A percentile compares a stretch with the other conserved stretches of the same genome.
These are phyloP conservation scores for Caretta caretta DNA, from an alignment of 2,113 vertebrate genomes.

Conservation along the genomic window DNA sequence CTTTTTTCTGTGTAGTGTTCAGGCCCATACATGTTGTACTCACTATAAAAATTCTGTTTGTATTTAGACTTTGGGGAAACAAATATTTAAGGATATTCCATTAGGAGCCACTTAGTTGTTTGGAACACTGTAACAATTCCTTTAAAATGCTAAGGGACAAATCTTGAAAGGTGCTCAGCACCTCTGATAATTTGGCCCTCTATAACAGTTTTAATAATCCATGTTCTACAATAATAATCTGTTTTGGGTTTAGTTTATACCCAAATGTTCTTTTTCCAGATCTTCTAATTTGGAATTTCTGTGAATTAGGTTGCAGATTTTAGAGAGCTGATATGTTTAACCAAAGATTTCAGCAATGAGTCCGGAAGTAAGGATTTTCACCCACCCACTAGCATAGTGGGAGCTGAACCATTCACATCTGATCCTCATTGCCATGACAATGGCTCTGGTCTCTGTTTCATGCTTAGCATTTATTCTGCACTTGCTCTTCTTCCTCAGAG, in stretches of 20 bases:
- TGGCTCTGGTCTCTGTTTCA: background rate
- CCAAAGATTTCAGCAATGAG: background rate
- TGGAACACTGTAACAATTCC: background rate
- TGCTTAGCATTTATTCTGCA: constrained; percentile 19
- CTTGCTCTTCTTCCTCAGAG: constrained; percentile 35
- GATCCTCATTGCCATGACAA: constrained; percentile 66
- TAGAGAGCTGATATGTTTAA: background rate
- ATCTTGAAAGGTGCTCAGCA: background rate
- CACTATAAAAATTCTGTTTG: background rate
- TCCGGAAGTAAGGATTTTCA: constrained; percentile 31
- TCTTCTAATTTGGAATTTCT: background rate
- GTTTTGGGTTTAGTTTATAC: background rate
- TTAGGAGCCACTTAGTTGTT: background rate
- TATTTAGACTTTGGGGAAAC: background rate
- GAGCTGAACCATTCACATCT: background rate
- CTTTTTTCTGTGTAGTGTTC: background rate
- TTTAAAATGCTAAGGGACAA: background rate
- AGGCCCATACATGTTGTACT: background rate
- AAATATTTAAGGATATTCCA: background rate
- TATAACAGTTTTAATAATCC: rapidly evolving
- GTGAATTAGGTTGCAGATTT: background rate
- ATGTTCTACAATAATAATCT: background rate
- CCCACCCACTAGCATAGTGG: background rate
- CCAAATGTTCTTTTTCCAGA: background rate
- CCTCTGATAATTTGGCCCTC: background rate